phyloP scores from a whole-genome alignment of 2,888 invertebrate genomes.

The Lapara coniferarum region DNA sequence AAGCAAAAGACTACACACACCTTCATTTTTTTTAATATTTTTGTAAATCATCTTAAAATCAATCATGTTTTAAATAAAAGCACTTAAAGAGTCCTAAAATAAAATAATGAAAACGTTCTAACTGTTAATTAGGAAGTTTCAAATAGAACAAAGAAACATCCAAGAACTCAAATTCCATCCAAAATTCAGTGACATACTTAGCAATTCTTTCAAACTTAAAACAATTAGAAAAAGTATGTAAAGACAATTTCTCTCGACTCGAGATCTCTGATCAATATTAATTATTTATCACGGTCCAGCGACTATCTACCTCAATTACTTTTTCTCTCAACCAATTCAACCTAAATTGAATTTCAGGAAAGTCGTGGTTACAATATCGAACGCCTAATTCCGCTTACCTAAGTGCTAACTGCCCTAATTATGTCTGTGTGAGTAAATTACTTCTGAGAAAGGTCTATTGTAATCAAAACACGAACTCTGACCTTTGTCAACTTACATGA shows the following conservation, averaged over 20 bases:
- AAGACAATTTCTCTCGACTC: not conserved
- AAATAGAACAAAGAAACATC: not conserved
- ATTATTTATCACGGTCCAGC: constrained; percentile 5
- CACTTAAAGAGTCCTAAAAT: not conserved
- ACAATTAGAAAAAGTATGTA: not conserved
- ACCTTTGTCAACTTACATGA: constrained; percentile 37
- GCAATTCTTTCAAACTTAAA: not conserved
- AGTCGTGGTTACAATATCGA: too few relatives aligned
- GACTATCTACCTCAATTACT: constrained; percentile 3
- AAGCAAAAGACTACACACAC: too few relatives aligned
- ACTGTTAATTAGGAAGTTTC: not conserved
- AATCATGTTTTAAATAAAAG: too few relatives aligned
- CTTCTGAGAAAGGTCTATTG: constrained; percentile 26
- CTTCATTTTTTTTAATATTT: too few relatives aligned
- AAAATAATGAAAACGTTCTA: not conserved
- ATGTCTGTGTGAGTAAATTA: constrained; percentile 20
- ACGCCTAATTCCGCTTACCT: constrained; percentile 2
- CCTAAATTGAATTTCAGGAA: constrained; percentile 13
- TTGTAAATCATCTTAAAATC: too few relatives aligned
- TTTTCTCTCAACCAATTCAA: not conserved
- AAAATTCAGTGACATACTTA: not conserved
- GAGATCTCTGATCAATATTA: not conserved
- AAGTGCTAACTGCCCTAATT: constrained; percentile 19
- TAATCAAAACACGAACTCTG: constrained; percentile 35
- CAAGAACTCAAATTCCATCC: not conserved